Evolutionary conservation across 1,140 invertebrate species (phyloP).

Genomic region (Adoxophyes honmai): DNA sequence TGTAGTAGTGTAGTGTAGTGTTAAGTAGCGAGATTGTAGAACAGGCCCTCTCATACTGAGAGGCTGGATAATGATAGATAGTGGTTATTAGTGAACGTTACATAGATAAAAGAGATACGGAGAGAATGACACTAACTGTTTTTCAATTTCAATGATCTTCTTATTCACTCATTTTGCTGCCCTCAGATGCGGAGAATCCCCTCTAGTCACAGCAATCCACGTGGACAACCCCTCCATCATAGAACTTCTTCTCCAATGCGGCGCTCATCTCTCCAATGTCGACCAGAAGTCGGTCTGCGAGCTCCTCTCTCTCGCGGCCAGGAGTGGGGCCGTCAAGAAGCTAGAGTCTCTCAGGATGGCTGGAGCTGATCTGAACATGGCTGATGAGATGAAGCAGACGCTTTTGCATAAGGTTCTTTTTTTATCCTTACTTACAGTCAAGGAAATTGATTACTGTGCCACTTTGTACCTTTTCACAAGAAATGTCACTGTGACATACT

Average conservation of each 20-base stretch:
- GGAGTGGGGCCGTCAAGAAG: constrained; percentile 34
- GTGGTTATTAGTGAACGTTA: too few species aligned
- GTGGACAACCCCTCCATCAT: constrained; percentile 42
- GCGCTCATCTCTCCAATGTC: constrained; percentile 42
- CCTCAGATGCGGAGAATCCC: constrained; percentile 53
- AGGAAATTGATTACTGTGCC: too few species aligned
- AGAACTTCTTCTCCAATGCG: constrained; percentile 51
- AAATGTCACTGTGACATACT: too few species aligned
- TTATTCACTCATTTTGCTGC: constrained; percentile 1
- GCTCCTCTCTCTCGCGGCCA: constrained; percentile 43
- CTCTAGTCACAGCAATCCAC: constrained; percentile 54
- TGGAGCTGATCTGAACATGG: constrained; percentile 47
- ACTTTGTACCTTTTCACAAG: too few species aligned
- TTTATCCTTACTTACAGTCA: background rate
- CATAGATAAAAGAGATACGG: too few species aligned
- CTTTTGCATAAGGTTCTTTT: constrained; percentile 46
- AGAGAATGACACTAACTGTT: too few species aligned
- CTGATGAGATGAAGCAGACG: constrained; percentile 51
- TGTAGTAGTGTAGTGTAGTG: too few species aligned
- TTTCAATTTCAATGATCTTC: background rate
- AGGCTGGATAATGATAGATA: too few species aligned
- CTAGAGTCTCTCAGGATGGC: constrained; percentile 45
- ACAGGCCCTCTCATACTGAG: too few species aligned
- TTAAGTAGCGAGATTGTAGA: too few species aligned
- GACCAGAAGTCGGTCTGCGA: constrained; percentile 40